Base-by-base conservation (phyloP, 2,113 vertebrate species). In the Sturnus vulgaris region DNA sequence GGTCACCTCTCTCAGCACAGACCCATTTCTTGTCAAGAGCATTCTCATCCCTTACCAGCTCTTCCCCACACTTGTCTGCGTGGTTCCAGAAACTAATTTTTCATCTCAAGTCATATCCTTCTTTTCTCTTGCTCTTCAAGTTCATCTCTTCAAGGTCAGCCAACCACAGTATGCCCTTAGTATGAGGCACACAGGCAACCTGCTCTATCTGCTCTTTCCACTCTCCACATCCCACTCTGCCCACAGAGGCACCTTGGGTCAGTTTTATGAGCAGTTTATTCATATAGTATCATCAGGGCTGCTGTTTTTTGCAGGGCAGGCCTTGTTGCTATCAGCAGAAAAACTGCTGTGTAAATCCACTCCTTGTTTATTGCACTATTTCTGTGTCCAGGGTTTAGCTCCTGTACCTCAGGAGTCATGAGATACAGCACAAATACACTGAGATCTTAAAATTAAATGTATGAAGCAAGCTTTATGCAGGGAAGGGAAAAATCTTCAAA, bases 391-490 rank as follows among this genome's bases (percentile, higher is more conserved):
- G 20, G 8, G 5, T 39, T 46, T 42, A 16, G 22, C 24, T 55
- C 30, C 15, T 40, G 13, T 49, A 70, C 12, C 1, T 52, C 63
- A 49, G n/a, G 11, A 61, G 20, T 19, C n/a, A 49, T 0, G 0
- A 86, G 61, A 53, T 17, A 35, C 14, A 68, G 24, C 40, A 55
- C 25, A 88, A 92, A 30, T 3, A 5, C 13, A 39, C 2, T 5
- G 44, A 85, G 27, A 3, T 75, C 63, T 79, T 56, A 19, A 47
- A 82, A 46, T 30, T 50, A 50, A 92, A 82, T 10, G 18, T 10
- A 37, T 9, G 14, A 86, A 77, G 5, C 11, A 42, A 44, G 24
- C 49, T 66, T 75, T 63, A 27, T 52, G 28, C 12, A 69, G 37
- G 14, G 68, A 42, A 60, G 19, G 11, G 12, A 64, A 7, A 72